phyloP scores from a whole-genome alignment of 2,888 invertebrate genomes.

The Cactoblastis cactorum region DNA sequence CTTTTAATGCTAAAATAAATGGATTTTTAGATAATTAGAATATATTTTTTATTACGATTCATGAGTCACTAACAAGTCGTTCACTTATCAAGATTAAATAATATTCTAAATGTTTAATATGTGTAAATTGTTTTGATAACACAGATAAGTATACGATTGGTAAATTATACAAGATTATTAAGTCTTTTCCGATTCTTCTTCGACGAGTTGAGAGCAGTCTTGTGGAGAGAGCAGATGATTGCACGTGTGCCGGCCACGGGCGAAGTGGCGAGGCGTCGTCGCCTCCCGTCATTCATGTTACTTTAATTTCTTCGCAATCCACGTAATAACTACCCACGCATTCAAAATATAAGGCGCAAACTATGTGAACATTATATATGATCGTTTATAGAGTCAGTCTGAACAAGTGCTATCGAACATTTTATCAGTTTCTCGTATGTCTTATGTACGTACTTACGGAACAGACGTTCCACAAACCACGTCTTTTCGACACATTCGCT shows the following conservation, averaged over 20 bases:
- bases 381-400: conserved; percentile 16
- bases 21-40: too few relatives aligned
- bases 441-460: conserved; percentile 65
- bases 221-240: conserved; percentile 38
- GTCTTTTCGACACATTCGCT: conserved; percentile 67
- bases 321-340: conserved; percentile 47
- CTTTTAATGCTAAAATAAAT: too few relatives aligned
- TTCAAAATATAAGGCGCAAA: conserved; percentile 29
- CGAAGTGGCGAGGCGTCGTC: conserved; percentile 56
- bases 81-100: neutral
- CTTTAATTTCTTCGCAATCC: conserved; percentile 48
- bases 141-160: neutral
- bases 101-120: neutral
- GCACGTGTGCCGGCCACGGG: conserved; percentile 63
- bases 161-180: conserved; percentile 48
- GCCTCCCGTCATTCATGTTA: conserved; percentile 62
- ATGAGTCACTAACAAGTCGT: neutral
- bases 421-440: conserved; percentile 43
- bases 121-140: conserved; percentile 20
- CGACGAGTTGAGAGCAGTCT: conserved; percentile 47
- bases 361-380: conserved; percentile 23
- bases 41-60: neutral
- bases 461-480: conserved; percentile 70
- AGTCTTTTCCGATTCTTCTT: too few relatives aligned
- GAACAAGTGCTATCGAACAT: conserved; percentile 25